Evolutionary conservation across 1,140 invertebrate species (phyloP), one percentile per base, ranked within the genome.

Genomic region (Sitobion miscanthi): DNA sequence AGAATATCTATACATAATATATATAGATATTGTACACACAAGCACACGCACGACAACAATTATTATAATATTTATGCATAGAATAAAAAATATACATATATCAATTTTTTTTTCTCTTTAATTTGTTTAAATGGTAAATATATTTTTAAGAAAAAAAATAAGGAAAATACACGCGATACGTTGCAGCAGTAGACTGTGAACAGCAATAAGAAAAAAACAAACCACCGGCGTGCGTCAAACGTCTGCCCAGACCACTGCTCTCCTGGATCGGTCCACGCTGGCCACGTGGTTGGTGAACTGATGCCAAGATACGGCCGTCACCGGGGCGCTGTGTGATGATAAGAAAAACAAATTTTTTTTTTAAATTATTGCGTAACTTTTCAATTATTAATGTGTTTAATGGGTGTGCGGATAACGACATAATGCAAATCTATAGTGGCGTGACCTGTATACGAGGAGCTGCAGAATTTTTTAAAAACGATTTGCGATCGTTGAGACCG

Each of bases 261-360:
- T 97, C 95, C 98, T 98, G 94, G 97, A 96, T 94, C 97, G 96
- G 95, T 99, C 98, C 94, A 98, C 98, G 93, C 97, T 98, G n/a
- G 98, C 97, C 83, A 99, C 95, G 91, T 96, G 96, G 87, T 96
- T 97, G 42, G 97, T 98, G 95, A 97, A 97, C 5, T 98, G 98
- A 95, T 98, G 97, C 98, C 98, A 99, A 21, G 97, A 97, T 94
- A 99, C 98, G 35, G 98, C 98, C 93, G 97, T 97, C 89, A 99
- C 98, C 23, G 98, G 96, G 93, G 97, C 96, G 95, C 98, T 99
- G 96, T 20, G 14, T 17, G 14, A 17, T 17, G 14, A 77, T 2
- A 93, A 94, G 94, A 77, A n/a, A 4, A n/a, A n/a, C 30, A n/a
- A 25, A 42, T 42, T 42, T 42, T 62, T 62, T 52, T 52, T 52